Evolutionary conservation across 2,888 invertebrate genomes (phyloP).

Genomic region (Parnassius glacialis): DNA sequence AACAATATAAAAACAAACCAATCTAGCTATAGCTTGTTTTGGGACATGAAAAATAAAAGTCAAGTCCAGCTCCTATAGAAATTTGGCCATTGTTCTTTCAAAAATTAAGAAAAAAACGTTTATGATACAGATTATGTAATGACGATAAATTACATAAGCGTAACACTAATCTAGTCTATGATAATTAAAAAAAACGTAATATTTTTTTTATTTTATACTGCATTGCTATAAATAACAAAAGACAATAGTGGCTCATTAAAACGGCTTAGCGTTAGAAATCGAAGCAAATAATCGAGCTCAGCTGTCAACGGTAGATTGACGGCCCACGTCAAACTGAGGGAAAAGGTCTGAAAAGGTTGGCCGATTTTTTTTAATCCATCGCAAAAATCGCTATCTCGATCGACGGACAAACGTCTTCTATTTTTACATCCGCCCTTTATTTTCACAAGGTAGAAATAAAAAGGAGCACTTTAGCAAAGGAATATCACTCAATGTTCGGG

Average conservation of each 20-base stretch:
- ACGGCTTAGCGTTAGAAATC: conserved; percentile 9
- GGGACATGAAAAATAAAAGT: no score
- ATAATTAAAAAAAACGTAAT: no score
- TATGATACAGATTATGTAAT: no score
- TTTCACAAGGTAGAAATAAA: conserved; percentile 40
- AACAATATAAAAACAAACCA: no score
- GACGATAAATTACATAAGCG: no score
- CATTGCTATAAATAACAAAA: not conserved
- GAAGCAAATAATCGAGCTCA: conserved; percentile 4
- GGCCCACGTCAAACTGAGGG: conserved; percentile 12
- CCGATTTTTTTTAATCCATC: conserved; percentile 15
- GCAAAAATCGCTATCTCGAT: conserved; percentile 28
- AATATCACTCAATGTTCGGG: conserved; percentile 68
- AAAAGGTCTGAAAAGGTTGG: conserved; percentile 20
- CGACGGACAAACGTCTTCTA: conserved; percentile 34
- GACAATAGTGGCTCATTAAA: conserved; percentile 10
- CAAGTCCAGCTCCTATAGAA: no score
- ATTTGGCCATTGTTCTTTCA: no score
- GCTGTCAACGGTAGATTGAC: conserved; percentile 24
- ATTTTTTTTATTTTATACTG: no score
- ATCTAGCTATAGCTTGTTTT: no score
- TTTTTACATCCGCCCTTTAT: conserved; percentile 30
- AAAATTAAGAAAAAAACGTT: no score
- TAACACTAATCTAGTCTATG: no score
- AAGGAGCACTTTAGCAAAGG: conserved; percentile 48